Conservation (phyloP, 2,888 invertebrate genomes). For the Drosophila yooni region DNA sequence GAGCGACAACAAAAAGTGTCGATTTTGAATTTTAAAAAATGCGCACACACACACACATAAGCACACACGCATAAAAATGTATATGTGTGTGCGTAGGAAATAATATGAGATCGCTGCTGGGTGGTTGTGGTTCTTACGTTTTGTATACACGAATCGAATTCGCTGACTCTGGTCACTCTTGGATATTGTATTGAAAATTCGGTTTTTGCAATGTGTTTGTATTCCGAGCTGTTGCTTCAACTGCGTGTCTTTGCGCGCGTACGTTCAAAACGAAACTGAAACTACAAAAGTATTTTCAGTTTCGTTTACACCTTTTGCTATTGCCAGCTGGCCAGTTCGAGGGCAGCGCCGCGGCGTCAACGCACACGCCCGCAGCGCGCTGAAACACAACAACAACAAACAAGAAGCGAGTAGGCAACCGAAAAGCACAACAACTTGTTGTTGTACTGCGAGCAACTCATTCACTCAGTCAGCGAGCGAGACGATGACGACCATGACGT, state of each 20-base stretch:
- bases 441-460: slow-evolving; percentile 15
- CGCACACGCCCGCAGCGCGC: slow-evolving; percentile 33
- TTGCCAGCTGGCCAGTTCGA: slow-evolving; percentile 36
- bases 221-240: slow-evolving; percentile 32
- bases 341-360: slow-evolving; percentile 32
- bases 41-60: slow-evolving; percentile 1
- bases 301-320: slow-evolving; percentile 51
- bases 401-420: slow-evolving; percentile 29
- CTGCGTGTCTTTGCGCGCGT: slow-evolving; percentile 72
- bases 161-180: slow-evolving; percentile 32
- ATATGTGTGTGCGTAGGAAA: neutral
- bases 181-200: slow-evolving; percentile 26
- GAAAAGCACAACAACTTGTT: slow-evolving; percentile 53
- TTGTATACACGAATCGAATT: slow-evolving; percentile 31
- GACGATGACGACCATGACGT: slow-evolving; percentile 53
- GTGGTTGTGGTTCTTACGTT: slow-evolving; percentile 30
- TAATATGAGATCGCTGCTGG: slow-evolving; percentile 21
- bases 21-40: slow-evolving; percentile 15
- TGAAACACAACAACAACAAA: slow-evolving; percentile 19
- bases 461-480: slow-evolving; percentile 25
- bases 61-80: slow-evolving; percentile 3
- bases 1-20: slow-evolving; percentile 8
- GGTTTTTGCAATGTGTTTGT: slow-evolving; percentile 22
- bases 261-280: slow-evolving; percentile 82
- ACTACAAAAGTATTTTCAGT: slow-evolving; percentile 66